phyloP scores from a whole-genome alignment of 2,888 invertebrate species.

The Oxytorus armatus region DNA sequence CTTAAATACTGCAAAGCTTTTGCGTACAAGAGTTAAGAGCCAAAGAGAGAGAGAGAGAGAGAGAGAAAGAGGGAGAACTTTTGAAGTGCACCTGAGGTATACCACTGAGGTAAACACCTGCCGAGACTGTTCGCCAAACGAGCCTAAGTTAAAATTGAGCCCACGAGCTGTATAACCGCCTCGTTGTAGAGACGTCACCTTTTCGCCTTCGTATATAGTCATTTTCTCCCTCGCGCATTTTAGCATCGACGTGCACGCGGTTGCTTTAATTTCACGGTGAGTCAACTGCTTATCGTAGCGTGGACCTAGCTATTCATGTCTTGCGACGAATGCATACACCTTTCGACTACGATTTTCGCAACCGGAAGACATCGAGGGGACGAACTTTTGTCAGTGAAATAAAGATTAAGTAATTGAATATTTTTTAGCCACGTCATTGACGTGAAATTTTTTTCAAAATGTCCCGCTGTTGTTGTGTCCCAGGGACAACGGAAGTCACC shows the following conservation, averaged over 20 bases:
- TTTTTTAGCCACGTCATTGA: too few relatives aligned
- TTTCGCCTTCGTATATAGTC: conserved; percentile 13
- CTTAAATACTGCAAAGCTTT: conserved; percentile 36
- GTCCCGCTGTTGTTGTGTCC: too few relatives aligned
- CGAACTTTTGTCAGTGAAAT: neutral
- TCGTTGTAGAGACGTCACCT: conserved; percentile 16
- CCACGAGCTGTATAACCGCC: conserved; percentile 42
- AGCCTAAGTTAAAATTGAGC: conserved; percentile 62
- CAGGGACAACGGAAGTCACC: too few relatives aligned
- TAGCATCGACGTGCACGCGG: neutral
- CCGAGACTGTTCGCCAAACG: conserved; percentile 49
- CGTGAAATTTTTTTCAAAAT: too few relatives aligned
- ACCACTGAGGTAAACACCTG: conserved; percentile 51
- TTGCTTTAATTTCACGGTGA: conserved; percentile 24
- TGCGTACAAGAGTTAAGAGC: conserved; percentile 53
- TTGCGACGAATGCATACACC: neutral
- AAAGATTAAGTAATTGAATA: too few relatives aligned
- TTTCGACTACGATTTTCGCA: too few relatives aligned
- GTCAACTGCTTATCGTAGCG: conserved; percentile 8
- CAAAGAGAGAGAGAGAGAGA: conserved; percentile 21
- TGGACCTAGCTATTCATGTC: neutral
- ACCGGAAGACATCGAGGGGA: too few relatives aligned
- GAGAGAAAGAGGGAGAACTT: conserved; percentile 46
- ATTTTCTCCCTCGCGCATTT: conserved; percentile 8
- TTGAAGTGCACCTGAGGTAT: conserved; percentile 49